A percentile compares a stretch with the other conserved stretches of the same genome.
Evolutionary conservation across 53 echinoderm and acorn worm species (phyloP).

Genomic region (Zoroaster sp.): DNA sequence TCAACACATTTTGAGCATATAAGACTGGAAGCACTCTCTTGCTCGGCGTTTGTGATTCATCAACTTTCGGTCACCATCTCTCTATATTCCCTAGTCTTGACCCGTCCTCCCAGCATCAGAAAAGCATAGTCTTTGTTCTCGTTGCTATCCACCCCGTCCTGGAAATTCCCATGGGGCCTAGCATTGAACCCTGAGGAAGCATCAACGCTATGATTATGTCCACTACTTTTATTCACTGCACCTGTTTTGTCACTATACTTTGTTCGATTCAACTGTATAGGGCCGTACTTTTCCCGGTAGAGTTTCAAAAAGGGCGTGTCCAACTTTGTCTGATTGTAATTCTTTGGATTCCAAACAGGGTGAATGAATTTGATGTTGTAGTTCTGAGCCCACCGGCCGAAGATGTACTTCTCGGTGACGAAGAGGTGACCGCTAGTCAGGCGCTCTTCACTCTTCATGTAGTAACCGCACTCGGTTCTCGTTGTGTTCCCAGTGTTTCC

Average conservation of each 20-base stretch:
- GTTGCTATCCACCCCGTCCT: background rate
- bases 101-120: background rate
- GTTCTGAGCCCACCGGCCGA: conserved; percentile 82
- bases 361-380: conserved; percentile 69
- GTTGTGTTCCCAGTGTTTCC: conserved; percentile 62
- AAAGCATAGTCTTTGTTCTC: conserved; percentile 1
- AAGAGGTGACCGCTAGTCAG: conserved; percentile 83
- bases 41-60: background rate
- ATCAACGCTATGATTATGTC: background rate
- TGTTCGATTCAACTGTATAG: background rate
- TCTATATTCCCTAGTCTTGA: background rate
- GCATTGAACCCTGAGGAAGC: background rate
- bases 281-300: conserved; percentile 70
- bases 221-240: background rate
- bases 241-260: background rate
- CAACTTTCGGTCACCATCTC: conserved; percentile 20
- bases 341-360: conserved; percentile 64
- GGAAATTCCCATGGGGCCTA: background rate
- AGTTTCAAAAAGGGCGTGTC: conserved; percentile 86
- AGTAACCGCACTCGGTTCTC: conserved; percentile 76
- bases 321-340: conserved; percentile 26
- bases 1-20: background rate
- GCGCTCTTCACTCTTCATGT: conserved; percentile 79
- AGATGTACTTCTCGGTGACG: conserved; percentile 90
- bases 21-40: background rate